phyloP scores from a whole-genome alignment of 2,113 vertebrate genomes.

The Brachyhypopomus occidentalis region DNA sequence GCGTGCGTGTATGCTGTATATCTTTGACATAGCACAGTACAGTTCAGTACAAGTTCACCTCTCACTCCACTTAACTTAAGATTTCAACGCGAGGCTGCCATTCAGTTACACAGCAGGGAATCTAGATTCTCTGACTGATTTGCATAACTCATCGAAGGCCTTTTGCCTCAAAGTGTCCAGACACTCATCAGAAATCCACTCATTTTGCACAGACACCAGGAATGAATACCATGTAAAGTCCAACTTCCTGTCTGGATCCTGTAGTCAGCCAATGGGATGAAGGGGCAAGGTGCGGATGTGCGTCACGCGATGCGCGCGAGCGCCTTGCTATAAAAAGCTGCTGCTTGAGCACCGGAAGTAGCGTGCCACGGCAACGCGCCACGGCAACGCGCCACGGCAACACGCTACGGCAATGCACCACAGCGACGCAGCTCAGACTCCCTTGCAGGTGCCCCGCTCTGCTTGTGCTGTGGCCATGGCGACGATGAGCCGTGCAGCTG shows the following conservation, averaged over 20 bases:
- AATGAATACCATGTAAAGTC: conserved; percentile 31
- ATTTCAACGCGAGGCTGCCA: conserved; percentile 34
- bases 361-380: conserved; percentile 36
- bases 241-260: conserved; percentile 20
- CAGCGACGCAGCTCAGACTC: conserved; percentile 3
- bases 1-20: not conserved
- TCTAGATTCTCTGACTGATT: conserved; percentile 38
- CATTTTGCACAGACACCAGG: not conserved
- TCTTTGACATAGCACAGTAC: not conserved
- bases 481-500: conserved; percentile 38
- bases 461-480: conserved; percentile 44
- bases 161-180: conserved; percentile 1
- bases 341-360: conserved; percentile 31
- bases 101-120: conserved; percentile 27
- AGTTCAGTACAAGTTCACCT: not conserved
- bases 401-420: conserved; percentile 35
- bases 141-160: not conserved
- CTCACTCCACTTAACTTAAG: conserved; percentile 1
- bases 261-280: not conserved
- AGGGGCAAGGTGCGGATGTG: conserved; percentile 26
- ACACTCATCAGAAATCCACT: not conserved
- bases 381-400: conserved; percentile 39
- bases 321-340: conserved; percentile 48
- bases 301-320: conserved; percentile 24
- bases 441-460: conserved; percentile 29